Conservation (phyloP, 2,888 invertebrate genomes). For the Epiblema foenella region DNA sequence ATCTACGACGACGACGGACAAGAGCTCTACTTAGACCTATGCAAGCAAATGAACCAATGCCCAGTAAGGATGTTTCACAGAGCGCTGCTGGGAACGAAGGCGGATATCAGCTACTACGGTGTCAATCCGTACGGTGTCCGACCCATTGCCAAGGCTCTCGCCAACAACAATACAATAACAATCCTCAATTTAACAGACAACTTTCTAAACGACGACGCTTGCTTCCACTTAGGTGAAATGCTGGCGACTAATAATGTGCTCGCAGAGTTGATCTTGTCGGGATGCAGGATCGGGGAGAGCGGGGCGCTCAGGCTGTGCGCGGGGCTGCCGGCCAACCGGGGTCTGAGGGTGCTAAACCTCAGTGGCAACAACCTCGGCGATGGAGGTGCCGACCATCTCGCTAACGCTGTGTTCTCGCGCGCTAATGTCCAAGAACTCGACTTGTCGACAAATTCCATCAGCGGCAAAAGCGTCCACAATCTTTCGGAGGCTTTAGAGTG, state of each 20-base stretch:
- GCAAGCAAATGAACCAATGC: conserved; percentile 65
- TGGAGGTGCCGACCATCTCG: conserved; percentile 56
- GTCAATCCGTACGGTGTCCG: conserved; percentile 63
- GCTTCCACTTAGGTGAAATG: conserved; percentile 70
- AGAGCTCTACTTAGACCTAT: conserved; percentile 64
- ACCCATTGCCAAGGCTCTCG: conserved; percentile 66
- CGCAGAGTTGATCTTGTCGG: conserved; percentile 62
- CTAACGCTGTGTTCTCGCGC: conserved; percentile 56
- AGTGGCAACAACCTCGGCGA: conserved; percentile 63
- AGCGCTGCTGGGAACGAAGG: conserved; percentile 57
- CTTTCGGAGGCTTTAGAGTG: conserved; percentile 54
- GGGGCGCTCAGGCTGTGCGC: conserved; percentile 58
- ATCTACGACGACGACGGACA: conserved; percentile 69
- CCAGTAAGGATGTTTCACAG: conserved; percentile 62
- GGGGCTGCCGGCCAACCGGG: conserved; percentile 56
- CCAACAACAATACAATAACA: conserved; percentile 61
- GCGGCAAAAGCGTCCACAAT: conserved; percentile 53
- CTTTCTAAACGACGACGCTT: conserved; percentile 66
- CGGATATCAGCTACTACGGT: conserved; percentile 70
- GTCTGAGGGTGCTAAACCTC: conserved; percentile 58
- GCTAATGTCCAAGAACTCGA: conserved; percentile 57
- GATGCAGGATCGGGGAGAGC: conserved; percentile 66
- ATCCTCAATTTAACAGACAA: conserved; percentile 65
- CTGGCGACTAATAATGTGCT: conserved; percentile 59
- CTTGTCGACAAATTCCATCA: conserved; percentile 64